Evolutionary conservation across 1,140 invertebrate species (phyloP).

Genomic region (Diorhabda carinulata): DNA sequence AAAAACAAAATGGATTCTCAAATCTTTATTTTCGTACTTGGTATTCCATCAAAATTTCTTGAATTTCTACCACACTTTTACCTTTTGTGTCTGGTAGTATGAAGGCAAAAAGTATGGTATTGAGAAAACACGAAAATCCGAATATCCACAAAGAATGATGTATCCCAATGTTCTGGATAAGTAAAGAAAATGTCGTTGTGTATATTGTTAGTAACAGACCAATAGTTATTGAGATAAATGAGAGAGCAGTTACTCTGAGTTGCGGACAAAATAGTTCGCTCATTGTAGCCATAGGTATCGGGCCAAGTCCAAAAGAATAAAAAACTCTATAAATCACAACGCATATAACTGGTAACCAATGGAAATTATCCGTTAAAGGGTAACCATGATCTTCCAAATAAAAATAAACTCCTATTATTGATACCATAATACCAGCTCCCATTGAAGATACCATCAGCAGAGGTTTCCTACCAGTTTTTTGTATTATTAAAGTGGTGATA

Average conservation of each 20-base stretch:
- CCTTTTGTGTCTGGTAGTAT: constrained; percentile 81
- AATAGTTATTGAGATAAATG: constrained; percentile 65
- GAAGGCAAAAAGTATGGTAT: constrained; percentile 54
- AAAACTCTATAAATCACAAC: constrained; percentile 35
- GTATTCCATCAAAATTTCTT: constrained; percentile 43
- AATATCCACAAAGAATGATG: constrained; percentile 79
- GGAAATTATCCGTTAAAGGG: constrained; percentile 5
- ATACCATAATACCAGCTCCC: neutral
- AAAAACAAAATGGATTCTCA: too few species aligned
- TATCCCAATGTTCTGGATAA: constrained; percentile 58
- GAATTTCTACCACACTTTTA: constrained; percentile 59
- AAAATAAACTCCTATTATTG: constrained; percentile 9
- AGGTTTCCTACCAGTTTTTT: neutral
- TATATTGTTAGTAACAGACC: constrained; percentile 76
- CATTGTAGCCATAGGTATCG: constrained; percentile 79
- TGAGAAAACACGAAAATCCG: constrained; percentile 50
- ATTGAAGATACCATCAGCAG: neutral
- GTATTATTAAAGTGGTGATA: neutral
- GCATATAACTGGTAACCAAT: constrained; percentile 39
- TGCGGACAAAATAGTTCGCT: constrained; percentile 75
- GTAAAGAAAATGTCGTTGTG: constrained; percentile 62
- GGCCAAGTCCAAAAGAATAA: constrained; percentile 63
- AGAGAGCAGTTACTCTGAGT: constrained; percentile 66
- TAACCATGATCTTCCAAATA: neutral
- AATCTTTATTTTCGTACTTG: too few species aligned